Percentiles rank a stretch among this genome's conserved stretches.
Conservation (phyloP, 1,140 invertebrate genomes). For the Drosophila sproati region DNA sequence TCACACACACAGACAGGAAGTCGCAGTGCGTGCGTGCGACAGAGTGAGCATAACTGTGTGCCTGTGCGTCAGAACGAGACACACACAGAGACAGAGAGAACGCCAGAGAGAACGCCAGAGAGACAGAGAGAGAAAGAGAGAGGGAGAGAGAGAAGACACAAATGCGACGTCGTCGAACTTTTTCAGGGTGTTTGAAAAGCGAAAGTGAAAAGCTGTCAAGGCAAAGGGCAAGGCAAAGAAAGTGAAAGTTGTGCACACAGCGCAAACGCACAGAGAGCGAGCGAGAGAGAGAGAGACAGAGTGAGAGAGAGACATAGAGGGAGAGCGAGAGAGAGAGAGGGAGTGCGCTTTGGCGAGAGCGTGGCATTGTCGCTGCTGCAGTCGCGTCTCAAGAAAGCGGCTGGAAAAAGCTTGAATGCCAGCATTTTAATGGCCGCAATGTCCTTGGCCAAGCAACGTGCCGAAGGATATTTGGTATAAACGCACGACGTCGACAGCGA, state of each 20-base stretch:
- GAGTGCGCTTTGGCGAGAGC: conserved; percentile 20
- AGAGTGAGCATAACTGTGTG: conserved; percentile 18
- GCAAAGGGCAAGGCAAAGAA: conserved; percentile 77
- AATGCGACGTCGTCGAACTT: conserved; percentile 68
- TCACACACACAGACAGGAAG: conserved; percentile 74
- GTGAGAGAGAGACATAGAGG: conserved; percentile 15
- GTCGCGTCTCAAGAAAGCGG: conserved; percentile 73
- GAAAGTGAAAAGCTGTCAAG: conserved; percentile 68
- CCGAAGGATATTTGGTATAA: conserved; percentile 59
- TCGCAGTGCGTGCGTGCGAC: conserved; percentile 42
- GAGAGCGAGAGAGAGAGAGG: not conserved
- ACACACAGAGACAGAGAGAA: not conserved
- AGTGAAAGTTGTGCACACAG: conserved; percentile 62
- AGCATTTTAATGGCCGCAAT: conserved; percentile 82
- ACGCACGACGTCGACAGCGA: conserved; percentile 27
- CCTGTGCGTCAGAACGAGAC: not conserved
- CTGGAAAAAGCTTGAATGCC: conserved; percentile 44
- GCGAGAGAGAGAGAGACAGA: not conserved
- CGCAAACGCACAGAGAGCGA: conserved; percentile 31
- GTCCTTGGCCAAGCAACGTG: conserved; percentile 75
- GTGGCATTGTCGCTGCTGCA: conserved; percentile 30
- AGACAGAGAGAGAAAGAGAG: not conserved
- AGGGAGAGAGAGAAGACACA: not conserved
- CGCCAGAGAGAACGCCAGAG: conserved; percentile 6
- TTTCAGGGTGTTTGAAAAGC: conserved; percentile 72